These are phyloP conservation scores for Scomber japonicus DNA, from an alignment of 2,113 vertebrate genomes.

Conservation along the genomic window DNA sequence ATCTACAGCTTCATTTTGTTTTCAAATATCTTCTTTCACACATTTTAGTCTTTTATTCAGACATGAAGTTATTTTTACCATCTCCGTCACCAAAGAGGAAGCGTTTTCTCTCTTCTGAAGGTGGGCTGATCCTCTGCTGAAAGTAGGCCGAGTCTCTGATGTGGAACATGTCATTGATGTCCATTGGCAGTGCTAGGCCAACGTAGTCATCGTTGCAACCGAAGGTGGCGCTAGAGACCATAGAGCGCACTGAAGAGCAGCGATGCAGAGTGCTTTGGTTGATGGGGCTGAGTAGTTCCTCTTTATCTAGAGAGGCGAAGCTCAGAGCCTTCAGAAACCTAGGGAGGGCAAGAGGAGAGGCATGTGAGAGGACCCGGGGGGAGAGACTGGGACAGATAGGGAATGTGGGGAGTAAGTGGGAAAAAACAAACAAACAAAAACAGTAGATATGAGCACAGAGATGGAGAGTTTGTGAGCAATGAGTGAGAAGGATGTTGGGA, in stretches of 20 bases:
- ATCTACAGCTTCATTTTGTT: not conserved
- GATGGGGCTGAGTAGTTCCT: conserved; percentile 97
- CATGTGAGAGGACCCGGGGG: conserved; percentile 76
- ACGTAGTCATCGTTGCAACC: conserved; percentile 96
- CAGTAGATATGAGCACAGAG: conserved; percentile 57
- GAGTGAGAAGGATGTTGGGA: not conserved
- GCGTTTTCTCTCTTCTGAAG: conserved; percentile 89
- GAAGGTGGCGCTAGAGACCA: conserved; percentile 94
- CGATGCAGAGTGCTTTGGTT: conserved; percentile 97
- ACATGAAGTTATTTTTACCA: conserved; percentile 59
- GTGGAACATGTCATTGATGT: conserved; percentile 98
- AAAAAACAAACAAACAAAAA: conserved; percentile 30
- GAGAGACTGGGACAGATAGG: conserved; percentile 70
- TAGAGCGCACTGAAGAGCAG: conserved; percentile 96
- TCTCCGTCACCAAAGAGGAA: conserved; percentile 89
- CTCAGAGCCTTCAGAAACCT: conserved; percentile 99
- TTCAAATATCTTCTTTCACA: not conserved
- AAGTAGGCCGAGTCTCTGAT: conserved; percentile 94
- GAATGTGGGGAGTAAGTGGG: conserved; percentile 51
- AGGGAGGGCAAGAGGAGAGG: conserved; percentile 78
- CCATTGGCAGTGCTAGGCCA: conserved; percentile 93
- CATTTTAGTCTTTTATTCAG: not conserved
- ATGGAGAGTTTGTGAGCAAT: conserved; percentile 33
- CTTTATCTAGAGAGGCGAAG: conserved; percentile 98
- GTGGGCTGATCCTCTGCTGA: conserved; percentile 93